Evolutionary conservation across 1,140 invertebrate genomes (phyloP).

Genomic region (Trichoplusia ni): DNA sequence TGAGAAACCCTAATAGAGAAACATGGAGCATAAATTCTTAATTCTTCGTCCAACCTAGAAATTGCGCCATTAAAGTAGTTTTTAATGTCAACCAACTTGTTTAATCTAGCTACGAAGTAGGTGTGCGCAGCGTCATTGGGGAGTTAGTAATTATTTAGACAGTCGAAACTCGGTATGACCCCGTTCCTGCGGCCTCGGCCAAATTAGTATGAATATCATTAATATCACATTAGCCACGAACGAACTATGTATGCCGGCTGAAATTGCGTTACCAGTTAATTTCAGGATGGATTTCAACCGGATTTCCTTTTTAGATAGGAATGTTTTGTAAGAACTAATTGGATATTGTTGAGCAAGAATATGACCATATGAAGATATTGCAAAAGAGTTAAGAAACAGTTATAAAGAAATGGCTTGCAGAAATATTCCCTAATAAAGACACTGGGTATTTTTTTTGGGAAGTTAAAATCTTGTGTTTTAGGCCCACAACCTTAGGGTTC

Average conservation of each 20-base stretch:
- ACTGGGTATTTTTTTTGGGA: too few species aligned
- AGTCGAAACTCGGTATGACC: conserved; percentile 65
- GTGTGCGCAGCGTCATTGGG: conserved; percentile 40
- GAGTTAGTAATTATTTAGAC: conserved; percentile 68
- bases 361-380: neutral
- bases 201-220: conserved; percentile 68
- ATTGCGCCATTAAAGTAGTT: conserved; percentile 17
- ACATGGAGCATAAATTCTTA: conserved; percentile 3
- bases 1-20: neutral
- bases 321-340: conserved; percentile 3
- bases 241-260: conserved; percentile 19
- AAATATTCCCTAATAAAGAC: too few species aligned
- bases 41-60: neutral
- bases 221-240: conserved; percentile 64
- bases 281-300: conserved; percentile 10
- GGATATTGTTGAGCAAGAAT: neutral
- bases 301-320: conserved; percentile 22
- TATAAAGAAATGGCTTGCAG: neutral
- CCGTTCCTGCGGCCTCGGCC: conserved; percentile 53
- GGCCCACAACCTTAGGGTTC: too few species aligned
- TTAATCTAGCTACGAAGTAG: conserved; percentile 32
- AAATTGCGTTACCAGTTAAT: conserved; percentile 28
- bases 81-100: conserved; percentile 26
- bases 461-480: too few species aligned
- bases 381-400: neutral